These are phyloP conservation scores for Eupithecia abbreviata DNA, from an alignment of 2,888 invertebrate genomes.

Conservation along the genomic window DNA sequence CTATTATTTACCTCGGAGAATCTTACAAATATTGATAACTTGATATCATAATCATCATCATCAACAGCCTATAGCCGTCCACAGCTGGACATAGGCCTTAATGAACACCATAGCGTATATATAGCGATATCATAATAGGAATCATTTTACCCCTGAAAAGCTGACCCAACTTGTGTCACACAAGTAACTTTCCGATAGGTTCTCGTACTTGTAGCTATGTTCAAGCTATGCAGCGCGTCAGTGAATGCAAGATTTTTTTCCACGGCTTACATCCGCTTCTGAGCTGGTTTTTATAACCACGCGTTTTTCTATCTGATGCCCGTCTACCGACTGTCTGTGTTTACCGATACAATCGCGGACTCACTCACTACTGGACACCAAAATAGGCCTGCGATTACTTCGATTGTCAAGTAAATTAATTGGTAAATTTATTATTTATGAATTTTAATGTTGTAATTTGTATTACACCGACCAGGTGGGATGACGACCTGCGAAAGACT, in stretches of 20 bases:
- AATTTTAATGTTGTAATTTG: no score
- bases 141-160: background rate
- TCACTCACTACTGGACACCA: conserved; percentile 23
- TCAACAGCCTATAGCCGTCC: no score
- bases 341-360: conserved; percentile 48
- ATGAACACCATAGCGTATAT: no score
- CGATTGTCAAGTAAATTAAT: no score
- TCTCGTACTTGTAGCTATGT: conserved; percentile 2
- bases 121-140: no score
- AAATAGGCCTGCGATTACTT: background rate
- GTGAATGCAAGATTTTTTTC: conserved; percentile 71
- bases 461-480: no score
- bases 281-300: conserved; percentile 70
- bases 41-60: no score
- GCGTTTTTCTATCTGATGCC: conserved; percentile 73
- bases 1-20: no score
- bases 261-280: conserved; percentile 70
- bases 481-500: no score
- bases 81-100: no score
- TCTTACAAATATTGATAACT: no score
- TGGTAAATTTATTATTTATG: no score
- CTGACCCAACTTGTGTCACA: background rate
- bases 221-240: conserved; percentile 49
- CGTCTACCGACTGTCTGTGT: conserved; percentile 66
- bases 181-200: background rate